A percentile compares a stretch with the other conserved stretches of the same genome.
These are phyloP conservation scores for Melanotaenia trifasciata DNA, from an alignment of 2,797 vertebrate species.

Conservation along the genomic window DNA sequence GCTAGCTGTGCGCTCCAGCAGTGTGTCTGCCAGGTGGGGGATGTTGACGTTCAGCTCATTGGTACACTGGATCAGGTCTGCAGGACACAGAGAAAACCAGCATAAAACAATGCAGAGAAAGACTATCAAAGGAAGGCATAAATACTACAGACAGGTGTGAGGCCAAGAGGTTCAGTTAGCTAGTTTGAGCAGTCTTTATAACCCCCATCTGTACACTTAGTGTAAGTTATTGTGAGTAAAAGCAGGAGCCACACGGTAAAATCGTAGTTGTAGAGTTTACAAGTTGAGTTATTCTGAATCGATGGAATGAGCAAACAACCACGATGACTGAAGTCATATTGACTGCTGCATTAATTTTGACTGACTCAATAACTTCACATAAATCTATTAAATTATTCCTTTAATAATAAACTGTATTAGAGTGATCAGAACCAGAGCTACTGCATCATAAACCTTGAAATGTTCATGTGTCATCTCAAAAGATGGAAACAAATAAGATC, in stretches of 20 bases:
- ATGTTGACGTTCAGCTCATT: conserved; percentile 96
- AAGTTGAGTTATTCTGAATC: conserved; percentile 45
- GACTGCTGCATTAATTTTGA: conserved; percentile 41
- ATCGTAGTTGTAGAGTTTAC: conserved; percentile 27
- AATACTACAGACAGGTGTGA: no score
- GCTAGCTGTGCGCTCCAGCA: conserved; percentile 91
- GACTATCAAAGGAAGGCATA: neutral
- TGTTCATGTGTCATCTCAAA: conserved; percentile 27
- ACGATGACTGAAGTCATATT: conserved; percentile 24
- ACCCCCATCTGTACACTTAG: neutral
- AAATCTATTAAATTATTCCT: conserved; percentile 60
- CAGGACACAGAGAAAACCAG: conserved; percentile 37
- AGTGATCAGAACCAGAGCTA: conserved; percentile 29
- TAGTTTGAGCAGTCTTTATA: neutral
- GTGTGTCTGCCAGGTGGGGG: conserved; percentile 91
- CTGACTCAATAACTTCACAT: conserved; percentile 37
- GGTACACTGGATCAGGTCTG: conserved; percentile 94
- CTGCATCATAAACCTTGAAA: conserved; percentile 28
- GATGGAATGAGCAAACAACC: conserved; percentile 29
- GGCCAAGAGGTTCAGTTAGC: neutral
- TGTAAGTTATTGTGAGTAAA: conserved; percentile 24
- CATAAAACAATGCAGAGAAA: conserved; percentile 8
- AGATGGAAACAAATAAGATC: conserved; percentile 45
- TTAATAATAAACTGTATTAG: conserved; percentile 39
- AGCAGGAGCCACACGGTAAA: conserved; percentile 14